Percentiles rank a stretch among this genome's conserved stretches.
Evolutionary conservation across 2,888 invertebrate species (phyloP).

Genomic region (Asteroscopus sphinx): DNA sequence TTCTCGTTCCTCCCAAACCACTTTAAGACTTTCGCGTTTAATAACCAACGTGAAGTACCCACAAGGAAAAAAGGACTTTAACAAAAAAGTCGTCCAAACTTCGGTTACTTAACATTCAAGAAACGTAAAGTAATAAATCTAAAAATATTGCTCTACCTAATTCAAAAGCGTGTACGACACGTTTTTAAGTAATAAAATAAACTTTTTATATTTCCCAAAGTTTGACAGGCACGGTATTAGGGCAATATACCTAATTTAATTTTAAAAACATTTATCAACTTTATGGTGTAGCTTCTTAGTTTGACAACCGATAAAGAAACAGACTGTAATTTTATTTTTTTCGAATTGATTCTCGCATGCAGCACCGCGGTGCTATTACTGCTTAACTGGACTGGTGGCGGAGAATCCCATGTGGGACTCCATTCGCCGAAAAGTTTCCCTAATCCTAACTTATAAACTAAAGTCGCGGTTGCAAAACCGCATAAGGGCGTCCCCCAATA

Average conservation of each 20-base stretch:
- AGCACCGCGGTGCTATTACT: too few relatives aligned
- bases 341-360: too few relatives aligned
- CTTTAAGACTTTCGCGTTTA: constrained; percentile 5
- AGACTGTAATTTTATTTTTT: too few relatives aligned
- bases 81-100: constrained; percentile 15
- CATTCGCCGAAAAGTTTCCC: too few relatives aligned
- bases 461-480: too few relatives aligned
- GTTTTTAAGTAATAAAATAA: constrained; percentile 41
- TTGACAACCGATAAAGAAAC: too few relatives aligned
- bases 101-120: constrained; percentile 34
- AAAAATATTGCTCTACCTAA: constrained; percentile 34
- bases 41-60: constrained; percentile 10
- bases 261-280: constrained; percentile 8
- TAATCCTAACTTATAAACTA: too few relatives aligned
- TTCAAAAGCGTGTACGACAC: constrained; percentile 27
- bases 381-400: too few relatives aligned
- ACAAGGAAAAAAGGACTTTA: constrained; percentile 9
- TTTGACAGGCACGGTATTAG: constrained; percentile 18
- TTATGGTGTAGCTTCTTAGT: background rate
- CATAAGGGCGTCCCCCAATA: too few relatives aligned
- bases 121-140: constrained; percentile 45
- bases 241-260: constrained; percentile 21
- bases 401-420: too few relatives aligned
- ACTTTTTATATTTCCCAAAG: constrained; percentile 19
- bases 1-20: constrained; percentile 1